A percentile compares a stretch with the other conserved stretches of the same genome.
Conservation (phyloP, 1,140 invertebrate genomes). For the Ectropis grisescens region DNA sequence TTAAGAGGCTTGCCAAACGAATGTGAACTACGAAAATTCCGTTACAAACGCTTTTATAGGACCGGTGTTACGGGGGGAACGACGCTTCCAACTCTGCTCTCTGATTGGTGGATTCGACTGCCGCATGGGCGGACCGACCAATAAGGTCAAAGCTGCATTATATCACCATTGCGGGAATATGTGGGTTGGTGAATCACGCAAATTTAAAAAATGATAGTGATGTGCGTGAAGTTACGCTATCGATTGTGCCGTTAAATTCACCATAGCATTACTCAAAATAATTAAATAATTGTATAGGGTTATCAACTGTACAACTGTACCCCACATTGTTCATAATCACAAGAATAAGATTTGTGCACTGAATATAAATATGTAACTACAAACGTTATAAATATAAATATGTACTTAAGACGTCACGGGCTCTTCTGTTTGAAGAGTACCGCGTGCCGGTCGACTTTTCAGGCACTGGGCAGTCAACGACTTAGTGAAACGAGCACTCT, state of each 20-base stretch:
- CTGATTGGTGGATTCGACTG: constrained; percentile 39
- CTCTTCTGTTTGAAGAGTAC: no score
- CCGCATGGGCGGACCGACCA: constrained; percentile 56
- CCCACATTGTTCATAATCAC: no score
- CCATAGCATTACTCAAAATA: no score
- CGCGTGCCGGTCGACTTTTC: no score
- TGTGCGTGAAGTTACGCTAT: constrained; percentile 4
- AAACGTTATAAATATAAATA: no score
- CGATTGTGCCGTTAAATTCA: constrained; percentile 4
- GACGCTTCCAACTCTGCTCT: constrained; percentile 28
- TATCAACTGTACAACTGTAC: no score
- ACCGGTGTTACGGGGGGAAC: constrained; percentile 24
- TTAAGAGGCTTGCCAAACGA: constrained; percentile 64
- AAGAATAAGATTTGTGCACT: no score
- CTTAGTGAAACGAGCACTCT: no score
- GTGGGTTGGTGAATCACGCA: constrained; percentile 56
- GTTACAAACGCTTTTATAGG: constrained; percentile 48
- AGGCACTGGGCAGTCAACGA: no score
- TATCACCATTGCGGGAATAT: constrained; percentile 63
- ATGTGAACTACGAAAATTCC: constrained; percentile 43
- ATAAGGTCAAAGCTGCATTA: constrained; percentile 49
- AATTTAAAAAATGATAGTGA: constrained; percentile 4
- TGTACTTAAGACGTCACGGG: no score
- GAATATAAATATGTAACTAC: no score
- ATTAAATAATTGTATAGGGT: no score